phyloP scores from a whole-genome alignment of 2,797 vertebrate species.

The Synanceia verrucosa region DNA sequence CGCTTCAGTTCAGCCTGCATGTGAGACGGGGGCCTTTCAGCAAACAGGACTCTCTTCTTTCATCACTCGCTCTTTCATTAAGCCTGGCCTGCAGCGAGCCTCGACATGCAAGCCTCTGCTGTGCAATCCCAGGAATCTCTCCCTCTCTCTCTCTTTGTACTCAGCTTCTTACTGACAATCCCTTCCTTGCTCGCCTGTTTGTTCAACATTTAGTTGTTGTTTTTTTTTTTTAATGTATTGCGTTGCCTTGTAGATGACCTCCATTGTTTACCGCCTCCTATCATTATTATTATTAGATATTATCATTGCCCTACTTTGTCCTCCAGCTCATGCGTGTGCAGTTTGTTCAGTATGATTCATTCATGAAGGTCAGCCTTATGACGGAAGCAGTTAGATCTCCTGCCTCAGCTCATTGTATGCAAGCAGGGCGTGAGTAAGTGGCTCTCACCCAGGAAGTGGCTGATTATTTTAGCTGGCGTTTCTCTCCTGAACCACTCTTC shows the following conservation, averaged over 20 bases:
- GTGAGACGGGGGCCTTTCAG: slow-evolving; percentile 37
- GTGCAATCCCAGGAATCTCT: slow-evolving; percentile 74
- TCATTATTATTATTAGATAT: slow-evolving; percentile 15
- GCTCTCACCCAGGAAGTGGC: slow-evolving; percentile 73
- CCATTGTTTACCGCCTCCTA: not conserved
- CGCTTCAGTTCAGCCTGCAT: slow-evolving; percentile 51
- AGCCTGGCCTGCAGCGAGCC: slow-evolving; percentile 66
- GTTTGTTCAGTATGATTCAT: slow-evolving; percentile 58
- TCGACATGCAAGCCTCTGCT: slow-evolving; percentile 63
- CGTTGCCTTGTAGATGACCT: not conserved
- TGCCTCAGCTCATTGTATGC: slow-evolving; percentile 61
- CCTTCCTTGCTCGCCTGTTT: not conserved
- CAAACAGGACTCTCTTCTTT: slow-evolving; percentile 56
- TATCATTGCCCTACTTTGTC: slow-evolving; percentile 46
- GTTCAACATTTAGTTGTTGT: not conserved
- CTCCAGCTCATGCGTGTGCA: slow-evolving; percentile 14
- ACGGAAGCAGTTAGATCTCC: slow-evolving; percentile 49
- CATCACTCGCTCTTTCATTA: slow-evolving; percentile 62
- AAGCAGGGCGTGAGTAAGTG: slow-evolving; percentile 75
- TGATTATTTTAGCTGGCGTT: slow-evolving; percentile 56
- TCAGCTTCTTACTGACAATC: slow-evolving; percentile 6
- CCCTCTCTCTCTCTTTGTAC: slow-evolving; percentile 18
- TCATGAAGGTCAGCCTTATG: slow-evolving; percentile 60
- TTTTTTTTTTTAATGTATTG: not conserved
- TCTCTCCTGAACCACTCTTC: slow-evolving; percentile 15